Base-by-base conservation (phyloP, 2,888 invertebrate species). In the Xestia sexstrigata region DNA sequence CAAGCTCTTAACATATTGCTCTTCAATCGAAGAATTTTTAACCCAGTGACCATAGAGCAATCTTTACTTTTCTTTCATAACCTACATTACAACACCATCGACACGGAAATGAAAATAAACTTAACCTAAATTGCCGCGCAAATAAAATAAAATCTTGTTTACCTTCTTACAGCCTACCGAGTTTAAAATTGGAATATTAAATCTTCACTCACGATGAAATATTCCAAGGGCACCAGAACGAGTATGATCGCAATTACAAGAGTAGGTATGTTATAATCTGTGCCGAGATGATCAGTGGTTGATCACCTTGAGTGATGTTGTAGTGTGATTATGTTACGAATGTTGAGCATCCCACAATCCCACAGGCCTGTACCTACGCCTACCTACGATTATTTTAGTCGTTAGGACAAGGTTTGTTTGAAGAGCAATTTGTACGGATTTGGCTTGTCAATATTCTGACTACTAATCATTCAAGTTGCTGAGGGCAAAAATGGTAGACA, bases 261-360 rank as follows among this genome's bases (percentile, higher is more conserved):
- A 76, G 70, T 49, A 13, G 55, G 55, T 79, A 85, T 83, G 85
- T 87, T 83, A 85, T 83, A 82, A 85, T 87, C 82, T 87, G 80
- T 87, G 83, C 65, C 76, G 35, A 62, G 87, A 88, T 82, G 83
- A 76, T 87, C 87, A 78, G 70, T 72, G 77, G 79, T 85, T 49
- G 88, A 78, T 88, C 84, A 85, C 88, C 88, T 88, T 88, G 88
- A 87, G 47, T 66, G n/a, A 49, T 47, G 76, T 67, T 72, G 69
- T 63, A 65, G 30, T 67, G 66, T 71, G 70, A 65, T 65, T 81
- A 72, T 73, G 20, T 68, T 85, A 60, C 69, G 20, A 73, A 83
- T 83, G 70, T 83, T 74, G 83, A 66, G 42, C 83, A 68, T 80
- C 86, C 76, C 86, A 86, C 35, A 35, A 68, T 80, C 86, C 76